A percentile compares a stretch with the other conserved stretches of the same genome.
phyloP scores from a whole-genome alignment of 1,140 invertebrate genomes.

The Chrysopa pallens region DNA sequence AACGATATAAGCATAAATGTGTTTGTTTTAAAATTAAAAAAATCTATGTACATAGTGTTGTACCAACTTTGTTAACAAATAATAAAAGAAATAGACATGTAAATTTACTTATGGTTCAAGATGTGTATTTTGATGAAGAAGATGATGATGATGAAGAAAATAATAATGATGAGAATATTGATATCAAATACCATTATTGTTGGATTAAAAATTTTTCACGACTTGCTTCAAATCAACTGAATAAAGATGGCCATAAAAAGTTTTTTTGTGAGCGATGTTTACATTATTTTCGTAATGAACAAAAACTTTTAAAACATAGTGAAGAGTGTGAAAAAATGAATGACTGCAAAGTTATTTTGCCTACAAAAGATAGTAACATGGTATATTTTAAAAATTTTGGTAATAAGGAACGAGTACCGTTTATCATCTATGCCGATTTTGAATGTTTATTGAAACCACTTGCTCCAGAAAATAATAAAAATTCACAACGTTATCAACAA shows the following conservation, averaged over 20 bases:
- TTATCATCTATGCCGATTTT: constrained; percentile 19
- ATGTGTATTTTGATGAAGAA: neutral
- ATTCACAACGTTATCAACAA: constrained; percentile 12
- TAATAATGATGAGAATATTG: no score
- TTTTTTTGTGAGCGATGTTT: constrained; percentile 19
- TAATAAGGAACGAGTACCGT: constrained; percentile 12
- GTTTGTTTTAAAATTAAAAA: constrained; percentile 9
- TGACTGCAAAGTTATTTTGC: constrained; percentile 5
- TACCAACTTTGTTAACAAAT: constrained; percentile 16
- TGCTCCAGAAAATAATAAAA: constrained; percentile 8
- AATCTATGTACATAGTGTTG: constrained; percentile 7
- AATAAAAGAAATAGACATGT: constrained; percentile 10
- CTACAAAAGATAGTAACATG: constrained; percentile 7
- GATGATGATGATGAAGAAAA: no score
- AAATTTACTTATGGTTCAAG: constrained; percentile 13
- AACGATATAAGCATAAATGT: constrained; percentile 19
- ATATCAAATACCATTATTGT: constrained; percentile 13
- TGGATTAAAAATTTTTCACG: constrained; percentile 18
- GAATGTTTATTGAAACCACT: constrained; percentile 15
- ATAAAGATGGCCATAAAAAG: constrained; percentile 8
- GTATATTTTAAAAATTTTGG: constrained; percentile 16
- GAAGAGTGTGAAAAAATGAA: neutral
- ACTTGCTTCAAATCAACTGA: constrained; percentile 13
- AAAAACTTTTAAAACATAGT: constrained; percentile 11
- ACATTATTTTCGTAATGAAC: constrained; percentile 11